A percentile compares a stretch with the other conserved stretches of the same genome.
phyloP scores from a whole-genome alignment of 2,797 vertebrate genomes.

The Morus bassanus region DNA sequence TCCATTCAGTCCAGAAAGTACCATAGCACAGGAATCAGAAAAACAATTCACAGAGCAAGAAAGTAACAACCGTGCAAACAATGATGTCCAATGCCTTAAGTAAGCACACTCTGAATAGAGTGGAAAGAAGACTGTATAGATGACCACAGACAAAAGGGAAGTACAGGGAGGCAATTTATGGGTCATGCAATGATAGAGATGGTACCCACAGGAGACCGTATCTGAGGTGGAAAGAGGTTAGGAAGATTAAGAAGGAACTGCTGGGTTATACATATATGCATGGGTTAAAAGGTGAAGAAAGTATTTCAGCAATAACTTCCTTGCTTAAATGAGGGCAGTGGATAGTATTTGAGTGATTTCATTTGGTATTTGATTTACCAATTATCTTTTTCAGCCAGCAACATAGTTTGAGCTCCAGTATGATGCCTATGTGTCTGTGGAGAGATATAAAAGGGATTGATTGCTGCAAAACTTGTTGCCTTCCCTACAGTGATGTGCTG shows the following conservation, averaged over 20 bases:
- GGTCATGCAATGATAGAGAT: background rate
- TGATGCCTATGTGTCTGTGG: background rate
- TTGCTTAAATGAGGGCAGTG: background rate
- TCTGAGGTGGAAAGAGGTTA: background rate
- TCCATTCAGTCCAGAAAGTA: conserved; percentile 35
- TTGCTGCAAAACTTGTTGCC: conserved; percentile 40
- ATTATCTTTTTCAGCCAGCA: conserved; percentile 6
- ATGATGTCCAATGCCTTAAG: background rate
- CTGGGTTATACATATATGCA: background rate
- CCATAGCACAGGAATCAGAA: background rate
- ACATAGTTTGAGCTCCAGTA: background rate
- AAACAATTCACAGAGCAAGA: background rate
- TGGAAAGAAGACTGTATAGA: background rate
- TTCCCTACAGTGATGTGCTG: conserved; percentile 10
- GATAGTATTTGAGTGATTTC: background rate
- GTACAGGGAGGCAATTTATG: background rate
- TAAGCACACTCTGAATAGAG: background rate
- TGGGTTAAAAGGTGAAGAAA: background rate
- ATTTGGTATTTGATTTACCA: conserved; percentile 29
- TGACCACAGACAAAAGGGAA: background rate
- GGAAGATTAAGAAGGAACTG: background rate
- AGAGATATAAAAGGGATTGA: conserved; percentile 46
- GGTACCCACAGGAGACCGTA: background rate
- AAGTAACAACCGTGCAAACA: background rate
- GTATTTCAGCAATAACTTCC: background rate